A percentile compares a stretch with the other conserved stretches of the same genome.
Conservation (phyloP, 2,888 invertebrate species). For the Conops quadrifasciatus region DNA sequence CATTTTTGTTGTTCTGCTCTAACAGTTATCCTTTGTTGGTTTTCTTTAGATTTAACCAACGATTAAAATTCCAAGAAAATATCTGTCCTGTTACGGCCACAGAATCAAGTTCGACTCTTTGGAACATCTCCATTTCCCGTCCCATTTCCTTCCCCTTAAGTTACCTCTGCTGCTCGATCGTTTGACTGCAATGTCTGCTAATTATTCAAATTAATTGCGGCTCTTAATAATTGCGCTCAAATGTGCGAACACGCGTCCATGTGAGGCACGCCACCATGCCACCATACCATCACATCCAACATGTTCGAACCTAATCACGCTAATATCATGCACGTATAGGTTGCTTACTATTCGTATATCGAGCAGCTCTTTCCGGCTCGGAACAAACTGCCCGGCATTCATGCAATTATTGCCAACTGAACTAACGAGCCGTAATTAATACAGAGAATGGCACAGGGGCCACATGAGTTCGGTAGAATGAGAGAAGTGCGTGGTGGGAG, state of each 20-base stretch:
- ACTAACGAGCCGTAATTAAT: conserved; percentile 37
- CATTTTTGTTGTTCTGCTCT: too few relatives aligned
- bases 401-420: conserved; percentile 33
- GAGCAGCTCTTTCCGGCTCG: too few relatives aligned
- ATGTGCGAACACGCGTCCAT: conserved; percentile 52
- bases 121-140: background rate
- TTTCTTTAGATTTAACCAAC: too few relatives aligned
- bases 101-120: too few relatives aligned
- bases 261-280: background rate
- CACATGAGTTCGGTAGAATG: background rate
- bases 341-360: too few relatives aligned
- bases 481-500: too few relatives aligned
- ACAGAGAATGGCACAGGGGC: conserved; percentile 14
- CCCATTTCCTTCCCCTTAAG: background rate
- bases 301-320: too few relatives aligned
- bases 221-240: conserved; percentile 44
- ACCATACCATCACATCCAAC: too few relatives aligned
- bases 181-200: conserved; percentile 45
- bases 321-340: too few relatives aligned
- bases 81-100: too few relatives aligned
- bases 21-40: too few relatives aligned
- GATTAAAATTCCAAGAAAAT: too few relatives aligned
- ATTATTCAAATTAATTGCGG: conserved; percentile 60
- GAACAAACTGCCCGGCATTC: conserved; percentile 6
- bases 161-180: conserved; percentile 2